These are phyloP conservation scores for Acanthurus lineatus DNA, from an alignment of 2,797 vertebrate species.

Conservation along the genomic window DNA sequence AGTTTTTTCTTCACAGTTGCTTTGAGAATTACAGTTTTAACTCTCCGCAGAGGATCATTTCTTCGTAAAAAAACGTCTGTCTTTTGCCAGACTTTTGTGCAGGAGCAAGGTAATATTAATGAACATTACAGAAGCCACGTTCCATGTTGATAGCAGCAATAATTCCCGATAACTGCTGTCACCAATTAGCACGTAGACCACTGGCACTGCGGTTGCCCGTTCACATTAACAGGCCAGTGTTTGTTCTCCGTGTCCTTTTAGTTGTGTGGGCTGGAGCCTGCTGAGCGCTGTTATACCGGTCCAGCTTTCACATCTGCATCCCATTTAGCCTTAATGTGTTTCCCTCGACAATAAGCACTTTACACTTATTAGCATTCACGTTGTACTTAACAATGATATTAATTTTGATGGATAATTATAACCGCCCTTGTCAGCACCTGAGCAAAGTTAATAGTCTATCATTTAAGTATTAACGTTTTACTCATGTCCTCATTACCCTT, in stretches of 20 bases:
- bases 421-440: conserved; percentile 62
- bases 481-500: conserved; percentile 51
- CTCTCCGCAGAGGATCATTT: neutral
- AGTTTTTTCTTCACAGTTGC: conserved; percentile 1
- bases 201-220: neutral
- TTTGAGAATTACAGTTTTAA: neutral
- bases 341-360: conserved; percentile 58
- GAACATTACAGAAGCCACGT: conserved; percentile 11
- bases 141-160: conserved; percentile 1
- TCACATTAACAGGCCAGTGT: conserved; percentile 25
- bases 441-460: conserved; percentile 65
- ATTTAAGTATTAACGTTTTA: conserved; percentile 63
- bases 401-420: conserved; percentile 68
- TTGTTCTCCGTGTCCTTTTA: conserved; percentile 45
- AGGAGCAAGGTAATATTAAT: conserved; percentile 31
- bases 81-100: conserved; percentile 10
- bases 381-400: conserved; percentile 63
- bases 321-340: conserved; percentile 62
- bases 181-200: conserved; percentile 39
- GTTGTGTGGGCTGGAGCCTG: conserved; percentile 35
- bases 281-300: conserved; percentile 46
- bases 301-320: conserved; percentile 54
- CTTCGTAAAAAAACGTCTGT: neutral
- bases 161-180: conserved; percentile 14
- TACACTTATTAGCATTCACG: conserved; percentile 57